Evolutionary conservation across 2,888 invertebrate genomes (phyloP).

Genomic region (Drosophila eohydei): DNA sequence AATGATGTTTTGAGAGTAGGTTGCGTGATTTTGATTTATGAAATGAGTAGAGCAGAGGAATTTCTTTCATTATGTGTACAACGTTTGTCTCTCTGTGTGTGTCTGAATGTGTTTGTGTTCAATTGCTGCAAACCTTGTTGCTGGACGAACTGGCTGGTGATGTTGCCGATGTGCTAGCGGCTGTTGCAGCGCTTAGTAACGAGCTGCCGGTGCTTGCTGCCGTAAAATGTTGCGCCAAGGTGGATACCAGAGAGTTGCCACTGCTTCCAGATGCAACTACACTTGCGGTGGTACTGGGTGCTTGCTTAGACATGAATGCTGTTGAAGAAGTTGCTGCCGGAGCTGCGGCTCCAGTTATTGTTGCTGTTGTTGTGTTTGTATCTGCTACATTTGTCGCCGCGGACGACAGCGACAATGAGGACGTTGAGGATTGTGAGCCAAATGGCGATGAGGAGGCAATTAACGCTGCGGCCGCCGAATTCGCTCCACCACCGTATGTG

Average conservation of each 20-base stretch:
- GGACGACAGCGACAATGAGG: constrained; percentile 61
- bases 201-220: constrained; percentile 77
- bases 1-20: constrained; percentile 32
- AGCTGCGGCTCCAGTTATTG: constrained; percentile 21
- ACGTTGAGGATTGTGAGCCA: constrained; percentile 75
- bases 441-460: constrained; percentile 73
- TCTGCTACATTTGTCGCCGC: constrained; percentile 33
- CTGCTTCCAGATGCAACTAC: constrained; percentile 16
- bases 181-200: constrained; percentile 56
- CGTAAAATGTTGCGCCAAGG: constrained; percentile 82
- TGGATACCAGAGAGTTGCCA: constrained; percentile 72
- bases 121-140: constrained; percentile 81
- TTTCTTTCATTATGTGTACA: constrained; percentile 60
- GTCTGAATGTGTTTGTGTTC: constrained; percentile 27
- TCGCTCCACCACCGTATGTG: constrained; percentile 65
- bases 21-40: constrained; percentile 64
- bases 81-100: constrained; percentile 19
- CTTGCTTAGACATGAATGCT: constrained; percentile 38
- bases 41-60: constrained; percentile 71
- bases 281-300: constrained; percentile 29
- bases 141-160: constrained; percentile 58
- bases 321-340: constrained; percentile 14
- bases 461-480: constrained; percentile 68
- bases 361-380: constrained; percentile 2
- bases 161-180: constrained; percentile 61